These are phyloP conservation scores for Andrena camellia DNA, from an alignment of 2,888 invertebrate species.

Conservation along the genomic window DNA sequence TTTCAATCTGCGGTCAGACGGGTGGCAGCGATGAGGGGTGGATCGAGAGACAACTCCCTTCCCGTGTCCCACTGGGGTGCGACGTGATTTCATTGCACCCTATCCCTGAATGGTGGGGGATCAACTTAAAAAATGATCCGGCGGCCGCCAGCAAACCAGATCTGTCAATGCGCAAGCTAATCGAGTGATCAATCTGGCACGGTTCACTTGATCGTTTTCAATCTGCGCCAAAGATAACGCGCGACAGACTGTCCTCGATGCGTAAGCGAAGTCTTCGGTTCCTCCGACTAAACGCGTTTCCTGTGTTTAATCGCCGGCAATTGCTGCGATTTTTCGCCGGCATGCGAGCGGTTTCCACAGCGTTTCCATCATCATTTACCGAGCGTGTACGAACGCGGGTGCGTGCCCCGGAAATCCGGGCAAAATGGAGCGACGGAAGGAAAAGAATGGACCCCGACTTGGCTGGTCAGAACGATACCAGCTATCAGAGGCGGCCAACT, in stretches of 20 bases:
- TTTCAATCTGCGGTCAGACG: slow-evolving; percentile 85
- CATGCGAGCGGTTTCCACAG: not conserved
- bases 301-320: not conserved
- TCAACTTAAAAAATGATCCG: slow-evolving; percentile 81
- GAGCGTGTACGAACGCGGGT: slow-evolving; percentile 28
- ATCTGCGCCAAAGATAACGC: slow-evolving; percentile 8
- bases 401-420: slow-evolving; percentile 48
- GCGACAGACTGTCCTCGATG: not conserved
- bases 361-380: slow-evolving; percentile 44
- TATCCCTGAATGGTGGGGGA: slow-evolving; percentile 56
- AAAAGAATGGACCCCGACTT: slow-evolving; percentile 70
- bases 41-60: slow-evolving; percentile 73
- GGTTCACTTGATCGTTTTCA: slow-evolving; percentile 32
- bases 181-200: slow-evolving; percentile 64
- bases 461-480: slow-evolving; percentile 77
- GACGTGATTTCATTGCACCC: slow-evolving; percentile 78
- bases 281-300: too few species aligned
- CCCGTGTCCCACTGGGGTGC: slow-evolving; percentile 73
- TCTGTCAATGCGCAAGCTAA: slow-evolving; percentile 59
- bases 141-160: slow-evolving; percentile 54
- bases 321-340: not conserved
- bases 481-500: slow-evolving; percentile 78
- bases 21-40: slow-evolving; percentile 69
- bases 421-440: slow-evolving; percentile 56
- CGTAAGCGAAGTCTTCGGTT: too few species aligned